These are phyloP conservation scores for Polypedilum vanderplanki DNA, from an alignment of 1,140 invertebrate species.

Conservation along the genomic window DNA sequence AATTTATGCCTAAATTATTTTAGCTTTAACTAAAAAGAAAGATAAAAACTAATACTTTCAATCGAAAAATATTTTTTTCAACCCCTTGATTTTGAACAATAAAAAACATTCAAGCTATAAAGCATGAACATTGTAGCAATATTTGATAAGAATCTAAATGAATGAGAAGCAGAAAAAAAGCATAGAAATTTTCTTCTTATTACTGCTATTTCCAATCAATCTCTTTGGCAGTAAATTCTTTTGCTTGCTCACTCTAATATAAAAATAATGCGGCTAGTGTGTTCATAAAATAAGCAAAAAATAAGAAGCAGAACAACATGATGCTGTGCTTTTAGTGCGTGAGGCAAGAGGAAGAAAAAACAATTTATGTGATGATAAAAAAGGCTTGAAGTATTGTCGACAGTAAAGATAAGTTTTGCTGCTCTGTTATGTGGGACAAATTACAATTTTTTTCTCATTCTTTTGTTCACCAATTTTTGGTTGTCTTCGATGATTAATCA, in stretches of 20 bases:
- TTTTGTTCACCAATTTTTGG: not conserved
- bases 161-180: too few species aligned
- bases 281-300: conserved; percentile 2
- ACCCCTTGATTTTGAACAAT: too few species aligned
- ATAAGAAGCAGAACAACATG: not conserved
- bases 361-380: not conserved
- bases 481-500: not conserved
- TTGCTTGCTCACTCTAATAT: not conserved
- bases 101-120: too few species aligned
- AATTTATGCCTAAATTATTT: too few species aligned
- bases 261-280: conserved; percentile 12
- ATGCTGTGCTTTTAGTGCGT: not conserved
- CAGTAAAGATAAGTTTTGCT: not conserved
- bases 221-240: not conserved
- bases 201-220: not conserved
- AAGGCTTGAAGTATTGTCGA: conserved; percentile 16
- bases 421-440: not conserved
- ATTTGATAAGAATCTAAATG: too few species aligned
- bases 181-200: not conserved
- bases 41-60: too few species aligned
- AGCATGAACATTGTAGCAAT: too few species aligned
- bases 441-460: not conserved
- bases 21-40: too few species aligned
- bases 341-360: not conserved
- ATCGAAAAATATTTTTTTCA: too few species aligned